Conservation (phyloP, 2,888 invertebrate genomes). For the Hetaerina titia region DNA sequence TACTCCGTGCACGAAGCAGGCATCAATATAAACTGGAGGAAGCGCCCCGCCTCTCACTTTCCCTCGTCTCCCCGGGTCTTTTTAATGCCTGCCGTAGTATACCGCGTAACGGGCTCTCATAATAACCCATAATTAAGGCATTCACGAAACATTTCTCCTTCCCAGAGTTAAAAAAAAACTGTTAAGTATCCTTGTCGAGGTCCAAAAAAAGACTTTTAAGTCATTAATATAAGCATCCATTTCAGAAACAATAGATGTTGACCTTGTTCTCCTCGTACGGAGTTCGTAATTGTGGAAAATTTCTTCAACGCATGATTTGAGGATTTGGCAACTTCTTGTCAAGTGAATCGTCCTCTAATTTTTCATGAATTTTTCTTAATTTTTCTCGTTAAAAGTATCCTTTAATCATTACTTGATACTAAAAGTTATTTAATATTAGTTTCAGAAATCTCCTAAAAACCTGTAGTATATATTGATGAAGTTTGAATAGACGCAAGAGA, state of each 20-base stretch:
- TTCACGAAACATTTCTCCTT: conserved; percentile 8
- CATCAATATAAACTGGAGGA: conserved; percentile 3
- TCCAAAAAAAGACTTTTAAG: neutral
- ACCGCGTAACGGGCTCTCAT: neutral
- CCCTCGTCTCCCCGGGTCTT: neutral
- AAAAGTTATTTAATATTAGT: too few species aligned
- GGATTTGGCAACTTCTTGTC: too few species aligned
- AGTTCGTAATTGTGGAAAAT: neutral
- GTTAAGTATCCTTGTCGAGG: neutral
- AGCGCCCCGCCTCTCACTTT: neutral
- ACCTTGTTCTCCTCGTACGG: neutral
- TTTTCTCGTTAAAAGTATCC: too few species aligned
- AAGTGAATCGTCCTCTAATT: too few species aligned
- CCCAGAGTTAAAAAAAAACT: neutral
- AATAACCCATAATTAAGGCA: conserved; percentile 22
- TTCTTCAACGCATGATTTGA: too few species aligned
- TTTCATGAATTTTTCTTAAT: too few species aligned
- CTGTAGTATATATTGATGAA: too few species aligned
- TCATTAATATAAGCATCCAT: neutral
- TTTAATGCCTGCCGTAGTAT: neutral
- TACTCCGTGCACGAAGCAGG: conserved; percentile 31
- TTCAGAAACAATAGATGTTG: neutral
- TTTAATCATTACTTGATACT: too few species aligned
- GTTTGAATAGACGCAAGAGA: too few species aligned
- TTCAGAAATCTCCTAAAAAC: too few species aligned